These are phyloP conservation scores for Camelus dromedarius DNA, from an alignment of 2,113 vertebrate species.

Conservation along the genomic window DNA sequence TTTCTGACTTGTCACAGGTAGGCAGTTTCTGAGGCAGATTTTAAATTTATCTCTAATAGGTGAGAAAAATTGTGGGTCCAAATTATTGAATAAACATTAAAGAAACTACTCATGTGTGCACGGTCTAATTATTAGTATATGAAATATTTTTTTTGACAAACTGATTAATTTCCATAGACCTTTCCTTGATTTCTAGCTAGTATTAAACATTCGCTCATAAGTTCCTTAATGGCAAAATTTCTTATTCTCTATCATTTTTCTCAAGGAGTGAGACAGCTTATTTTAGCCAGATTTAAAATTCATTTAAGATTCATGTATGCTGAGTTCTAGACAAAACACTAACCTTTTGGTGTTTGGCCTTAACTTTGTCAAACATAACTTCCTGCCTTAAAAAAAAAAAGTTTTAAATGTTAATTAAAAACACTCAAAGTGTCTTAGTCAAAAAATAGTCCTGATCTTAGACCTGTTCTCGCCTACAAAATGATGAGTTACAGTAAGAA, in stretches of 20 bases:
- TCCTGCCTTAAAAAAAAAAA: conserved; percentile 75
- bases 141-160: conserved; percentile 6
- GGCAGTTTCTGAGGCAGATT: background rate
- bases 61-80: background rate
- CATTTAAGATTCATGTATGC: conserved; percentile 83
- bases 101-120: background rate
- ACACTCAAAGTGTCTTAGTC: conserved; percentile 79
- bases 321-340: conserved; percentile 83
- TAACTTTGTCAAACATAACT: conserved; percentile 84
- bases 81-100: background rate
- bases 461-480: conserved; percentile 76
- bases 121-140: background rate
- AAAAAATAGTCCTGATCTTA: conserved; percentile 83
- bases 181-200: background rate
- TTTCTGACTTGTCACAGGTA: background rate
- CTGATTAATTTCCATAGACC: background rate
- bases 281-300: conserved; percentile 78
- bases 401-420: conserved; percentile 85
- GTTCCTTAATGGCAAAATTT: conserved; percentile 41
- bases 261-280: conserved; percentile 60
- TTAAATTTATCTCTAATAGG: conserved; percentile 13
- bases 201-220: conserved; percentile 28
- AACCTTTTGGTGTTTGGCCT: conserved; percentile 85
- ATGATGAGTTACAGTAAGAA: conserved; percentile 79
- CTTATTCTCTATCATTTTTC: conserved; percentile 42